Evolutionary conservation across 2,797 vertebrate species (phyloP).

Genomic region (Petrocephalus schoutedeni): DNA sequence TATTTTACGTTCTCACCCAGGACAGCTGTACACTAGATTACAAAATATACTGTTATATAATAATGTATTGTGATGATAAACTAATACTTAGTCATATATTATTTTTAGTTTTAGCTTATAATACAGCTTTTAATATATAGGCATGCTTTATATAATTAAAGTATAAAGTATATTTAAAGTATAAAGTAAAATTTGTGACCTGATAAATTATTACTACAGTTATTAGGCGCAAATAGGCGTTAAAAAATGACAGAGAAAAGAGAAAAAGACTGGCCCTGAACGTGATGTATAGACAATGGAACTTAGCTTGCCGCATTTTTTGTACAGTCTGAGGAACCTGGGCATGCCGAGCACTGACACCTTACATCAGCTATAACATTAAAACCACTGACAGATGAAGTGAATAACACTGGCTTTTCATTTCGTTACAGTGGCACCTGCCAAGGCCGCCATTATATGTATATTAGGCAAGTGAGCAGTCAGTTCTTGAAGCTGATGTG

Average conservation of each 20-base stretch:
- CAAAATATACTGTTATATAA: background rate
- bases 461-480: background rate
- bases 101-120: background rate
- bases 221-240: background rate
- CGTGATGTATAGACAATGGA: background rate
- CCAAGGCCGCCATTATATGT: background rate
- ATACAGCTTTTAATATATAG: too few species aligned
- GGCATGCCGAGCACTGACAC: background rate
- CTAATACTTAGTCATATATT: background rate
- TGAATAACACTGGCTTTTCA: background rate
- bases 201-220: background rate
- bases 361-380: background rate
- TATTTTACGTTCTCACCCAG: background rate
- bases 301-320: background rate
- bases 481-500: background rate
- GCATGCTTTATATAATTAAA: too few species aligned
- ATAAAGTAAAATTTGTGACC: background rate
- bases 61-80: background rate
- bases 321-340: background rate
- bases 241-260: background rate
- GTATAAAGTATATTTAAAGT: background rate
- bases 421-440: background rate
- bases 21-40: background rate
- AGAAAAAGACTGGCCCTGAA: background rate
- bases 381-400: background rate